phyloP scores from a whole-genome alignment of 1,140 invertebrate species.

The Drosophila lini region DNA sequence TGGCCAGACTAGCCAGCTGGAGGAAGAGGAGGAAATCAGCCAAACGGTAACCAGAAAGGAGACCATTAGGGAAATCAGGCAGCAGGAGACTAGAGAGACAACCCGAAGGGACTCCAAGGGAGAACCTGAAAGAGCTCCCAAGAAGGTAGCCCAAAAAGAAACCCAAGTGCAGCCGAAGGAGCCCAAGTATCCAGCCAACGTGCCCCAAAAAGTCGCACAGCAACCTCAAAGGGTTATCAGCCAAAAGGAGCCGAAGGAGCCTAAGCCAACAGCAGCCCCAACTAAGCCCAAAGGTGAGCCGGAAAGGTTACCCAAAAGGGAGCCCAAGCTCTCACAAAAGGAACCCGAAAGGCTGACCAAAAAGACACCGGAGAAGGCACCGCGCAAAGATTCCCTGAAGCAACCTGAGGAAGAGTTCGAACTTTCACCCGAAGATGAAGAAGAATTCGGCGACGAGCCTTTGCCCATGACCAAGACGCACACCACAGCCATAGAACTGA shows the following conservation, averaged over 20 bases:
- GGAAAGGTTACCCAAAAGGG: conserved; percentile 2
- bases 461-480: conserved; percentile 71
- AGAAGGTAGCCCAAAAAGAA: not conserved
- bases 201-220: conserved; percentile 9
- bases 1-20: not conserved
- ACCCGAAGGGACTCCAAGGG: conserved; percentile 6
- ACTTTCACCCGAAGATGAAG: conserved; percentile 14
- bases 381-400: not conserved
- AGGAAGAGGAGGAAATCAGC: conserved; percentile 20
- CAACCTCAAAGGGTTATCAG: conserved; percentile 2
- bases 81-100: conserved; percentile 25
- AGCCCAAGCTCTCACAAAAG: conserved; percentile 1
- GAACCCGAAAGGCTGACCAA: not conserved
- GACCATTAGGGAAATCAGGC: conserved; percentile 1
- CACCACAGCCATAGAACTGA: conserved; percentile 69
- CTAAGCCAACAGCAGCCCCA: not conserved
- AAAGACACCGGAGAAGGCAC: not conserved
- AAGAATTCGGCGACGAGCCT: conserved; percentile 54
- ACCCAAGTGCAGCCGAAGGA: conserved; percentile 6
- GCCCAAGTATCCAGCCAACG: conserved; percentile 10
- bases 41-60: conserved; percentile 6
- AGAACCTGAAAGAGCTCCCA: conserved; percentile 1
- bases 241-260: conserved; percentile 5
- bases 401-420: conserved; percentile 24
- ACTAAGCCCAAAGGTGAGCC: conserved; percentile 12